Evolutionary conservation across 92 coral and sea anemone genomes (phyloP), one percentile per base, ranked within the genome.

Genomic region (Umimayanthus kanabou): DNA sequence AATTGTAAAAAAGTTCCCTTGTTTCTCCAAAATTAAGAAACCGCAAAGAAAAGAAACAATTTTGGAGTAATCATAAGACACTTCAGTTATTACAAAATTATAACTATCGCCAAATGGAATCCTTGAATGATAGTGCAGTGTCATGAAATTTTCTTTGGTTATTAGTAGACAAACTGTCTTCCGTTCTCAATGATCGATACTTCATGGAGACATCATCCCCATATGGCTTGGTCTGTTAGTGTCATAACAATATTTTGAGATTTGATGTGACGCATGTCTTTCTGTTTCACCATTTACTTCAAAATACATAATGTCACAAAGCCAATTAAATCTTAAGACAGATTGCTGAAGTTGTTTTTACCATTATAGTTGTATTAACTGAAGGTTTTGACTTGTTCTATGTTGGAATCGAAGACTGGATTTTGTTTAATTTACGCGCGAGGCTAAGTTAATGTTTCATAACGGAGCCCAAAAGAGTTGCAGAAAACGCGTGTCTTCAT

Each of bases 31-130:
- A 73, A 39, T 39, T 75, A 45, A 75, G 22, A 39, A 75, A 75
- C 79, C 79, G 79, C 79, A 75, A 39, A 10, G 50, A 74, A 74
- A 39, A 75, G 23, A 74, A 39, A 25, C n/a, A 75, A 75, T 75
- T 75, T 39, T 23, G 26, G 69, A 61, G 69, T 61, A 61, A 23
- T 61, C 26, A 20, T n/a, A 75, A 75, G 40, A 39, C 50, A 75
- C 49, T n/a, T 45, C 13, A 53, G 11, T 53, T 14, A 13, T 15
- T 53, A 73, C 18, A 33, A 5, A 18, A 33, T 73, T 73, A 73
- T 73, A 22, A 15, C 40, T 40, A 30, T 73, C n/a, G 13, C 40
- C 42, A 33, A 30, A 73, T 14, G 77, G 40, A 13, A 3, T 28
- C 42, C 13, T 23, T 13, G 14, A 18, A 2, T 3, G 14, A 25